These are phyloP conservation scores for Orientallactaga bullata DNA, from an alignment of 2,113 vertebrate species.

Conservation along the genomic window DNA sequence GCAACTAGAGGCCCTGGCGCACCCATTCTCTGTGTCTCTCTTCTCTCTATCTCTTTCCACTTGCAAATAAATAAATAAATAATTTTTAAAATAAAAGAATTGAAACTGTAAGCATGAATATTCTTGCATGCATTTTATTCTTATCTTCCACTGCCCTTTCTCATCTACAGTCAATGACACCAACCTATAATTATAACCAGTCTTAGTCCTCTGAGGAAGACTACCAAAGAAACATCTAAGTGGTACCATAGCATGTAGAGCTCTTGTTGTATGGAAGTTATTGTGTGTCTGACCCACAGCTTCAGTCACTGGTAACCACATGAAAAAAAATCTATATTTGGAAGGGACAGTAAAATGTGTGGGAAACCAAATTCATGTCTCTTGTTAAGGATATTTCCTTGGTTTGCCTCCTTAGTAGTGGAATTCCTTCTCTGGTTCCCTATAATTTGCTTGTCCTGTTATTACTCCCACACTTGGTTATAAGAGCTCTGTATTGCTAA, in stretches of 20 bases:
- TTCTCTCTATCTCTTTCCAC: no score
- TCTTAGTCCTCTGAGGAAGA: constrained; percentile 75
- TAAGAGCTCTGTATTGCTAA: constrained; percentile 75
- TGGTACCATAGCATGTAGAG: constrained; percentile 65
- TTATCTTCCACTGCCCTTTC: constrained; percentile 58
- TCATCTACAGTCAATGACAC: constrained; percentile 52
- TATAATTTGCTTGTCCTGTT: constrained; percentile 80
- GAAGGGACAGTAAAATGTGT: constrained; percentile 69
- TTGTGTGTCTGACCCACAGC: constrained; percentile 74
- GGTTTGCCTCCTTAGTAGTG: constrained; percentile 75
- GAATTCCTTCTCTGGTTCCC: constrained; percentile 68
- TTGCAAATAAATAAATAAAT: no score
- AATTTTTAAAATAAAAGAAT: background rate
- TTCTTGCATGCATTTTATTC: constrained; percentile 67
- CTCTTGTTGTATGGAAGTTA: constrained; percentile 76
- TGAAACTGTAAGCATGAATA: constrained; percentile 67
- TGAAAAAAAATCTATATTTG: constrained; percentile 82
- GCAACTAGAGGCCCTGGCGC: no score
- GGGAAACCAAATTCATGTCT: constrained; percentile 71
- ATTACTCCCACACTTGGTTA: constrained; percentile 82
- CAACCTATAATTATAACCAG: constrained; percentile 63
- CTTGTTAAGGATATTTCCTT: constrained; percentile 63
- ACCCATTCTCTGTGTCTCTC: no score
- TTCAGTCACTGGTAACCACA: constrained; percentile 75
- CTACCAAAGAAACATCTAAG: constrained; percentile 77